Percentiles rank a stretch among this genome's conserved stretches.
These are phyloP conservation scores for Agapornis roseicollis DNA, from an alignment of 2,113 vertebrate genomes.

Conservation along the genomic window DNA sequence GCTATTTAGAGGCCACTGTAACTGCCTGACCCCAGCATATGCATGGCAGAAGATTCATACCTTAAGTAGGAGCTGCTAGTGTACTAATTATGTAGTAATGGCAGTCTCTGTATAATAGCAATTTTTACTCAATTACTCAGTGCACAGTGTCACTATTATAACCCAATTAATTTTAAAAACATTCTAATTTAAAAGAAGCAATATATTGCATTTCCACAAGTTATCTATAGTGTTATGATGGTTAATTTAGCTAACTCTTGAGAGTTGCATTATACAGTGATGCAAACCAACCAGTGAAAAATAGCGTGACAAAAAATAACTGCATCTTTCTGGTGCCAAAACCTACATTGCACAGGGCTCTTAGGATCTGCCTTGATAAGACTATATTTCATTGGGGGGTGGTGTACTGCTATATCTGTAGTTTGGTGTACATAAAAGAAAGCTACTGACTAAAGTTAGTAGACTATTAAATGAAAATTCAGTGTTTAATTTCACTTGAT, in stretches of 20 bases:
- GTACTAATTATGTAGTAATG: slow-evolving; percentile 5
- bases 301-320: not conserved
- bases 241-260: not conserved
- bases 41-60: not conserved
- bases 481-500: not conserved
- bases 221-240: not conserved
- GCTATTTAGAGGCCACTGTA: not conserved
- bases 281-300: not conserved
- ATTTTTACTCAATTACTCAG: slow-evolving; percentile 47
- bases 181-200: slow-evolving; percentile 38
- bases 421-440: not conserved
- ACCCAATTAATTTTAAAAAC: slow-evolving; percentile 44
- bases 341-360: not conserved
- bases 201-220: slow-evolving; percentile 18
- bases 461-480: not conserved
- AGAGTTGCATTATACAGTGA: not conserved
- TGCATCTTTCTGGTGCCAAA: not conserved
- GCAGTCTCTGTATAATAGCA: slow-evolving; percentile 9
- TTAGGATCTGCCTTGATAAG: not conserved
- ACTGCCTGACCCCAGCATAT: not conserved
- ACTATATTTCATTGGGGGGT: not conserved
- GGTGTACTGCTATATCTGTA: not conserved
- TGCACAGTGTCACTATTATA: slow-evolving; percentile 39
- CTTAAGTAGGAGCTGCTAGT: not conserved
- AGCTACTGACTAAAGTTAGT: not conserved